phyloP scores from a whole-genome alignment of 2,888 invertebrate species.

The Hesperia comma region DNA sequence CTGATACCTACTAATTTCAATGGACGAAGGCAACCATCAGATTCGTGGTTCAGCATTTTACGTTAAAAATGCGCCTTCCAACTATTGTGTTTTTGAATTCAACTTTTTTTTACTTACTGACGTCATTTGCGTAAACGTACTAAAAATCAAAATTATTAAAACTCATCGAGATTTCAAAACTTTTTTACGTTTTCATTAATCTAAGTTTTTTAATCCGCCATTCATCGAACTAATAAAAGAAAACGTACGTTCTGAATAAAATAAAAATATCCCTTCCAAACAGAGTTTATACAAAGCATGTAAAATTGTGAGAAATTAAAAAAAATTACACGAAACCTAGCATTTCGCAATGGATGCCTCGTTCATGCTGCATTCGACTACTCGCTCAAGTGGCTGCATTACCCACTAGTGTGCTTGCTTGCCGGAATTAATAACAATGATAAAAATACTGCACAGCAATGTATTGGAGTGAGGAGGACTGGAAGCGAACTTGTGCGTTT shows the following conservation, averaged over 20 bases:
- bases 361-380: slow-evolving; percentile 42
- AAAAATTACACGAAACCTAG: slow-evolving; percentile 42
- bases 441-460: slow-evolving; percentile 4
- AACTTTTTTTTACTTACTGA: no score
- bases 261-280: slow-evolving; percentile 3
- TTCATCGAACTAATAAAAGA: slow-evolving; percentile 7
- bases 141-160: no score
- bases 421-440: slow-evolving; percentile 23
- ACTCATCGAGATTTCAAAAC: no score
- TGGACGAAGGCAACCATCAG: no score
- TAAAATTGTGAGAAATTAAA: slow-evolving; percentile 47
- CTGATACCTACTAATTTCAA: no score
- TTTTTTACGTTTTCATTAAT: no score
- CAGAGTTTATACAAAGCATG: slow-evolving; percentile 20
- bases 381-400: slow-evolving; percentile 28
- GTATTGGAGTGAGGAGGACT: slow-evolving; percentile 10
- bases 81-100: no score
- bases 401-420: slow-evolving; percentile 20
- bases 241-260: not conserved
- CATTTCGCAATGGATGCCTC: slow-evolving; percentile 44
- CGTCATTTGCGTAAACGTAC: no score
- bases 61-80: no score
- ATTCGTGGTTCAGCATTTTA: no score
- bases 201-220: not conserved
- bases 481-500: not conserved